Base-by-base conservation (phyloP, 92 coral and sea anemone genomes). In the Epizoanthus fatuus region DNA sequence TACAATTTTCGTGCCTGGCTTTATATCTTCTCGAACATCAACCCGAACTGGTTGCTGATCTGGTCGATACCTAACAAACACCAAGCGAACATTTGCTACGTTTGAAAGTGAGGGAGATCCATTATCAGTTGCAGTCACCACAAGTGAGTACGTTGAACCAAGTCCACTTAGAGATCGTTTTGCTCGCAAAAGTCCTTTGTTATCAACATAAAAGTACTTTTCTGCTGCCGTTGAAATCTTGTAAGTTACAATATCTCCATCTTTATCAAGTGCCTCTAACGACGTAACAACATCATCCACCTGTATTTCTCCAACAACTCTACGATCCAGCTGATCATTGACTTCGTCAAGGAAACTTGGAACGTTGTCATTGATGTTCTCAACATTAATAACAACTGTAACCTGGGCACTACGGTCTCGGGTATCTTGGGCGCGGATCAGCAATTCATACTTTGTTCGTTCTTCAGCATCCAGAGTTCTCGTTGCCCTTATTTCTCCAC, bases 11-110 rank as follows among this genome's bases (percentile, higher is more conserved):
- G 89, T 94, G 7, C 95, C 96, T 5, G 91, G 92, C 20, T 86
- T 91, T 7, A 84, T 66, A 73, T 86, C 91, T 70, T 96, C 99
- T 45, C 89, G 92, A 3, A 96, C 91, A 59, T 86, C 87, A 20
- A 90, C 99, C 66, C 99, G 72, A 15, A 96, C 93, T 12, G 99
- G 99, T 69, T 96, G 98, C 80, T 96, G 98, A 65, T 91, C 90
- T 52, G 94, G 92, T 65, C 99, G 91, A 75, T 94, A 94, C 49
- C 71, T 88, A 8, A 94, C 98, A 63, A 94, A 90, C 37, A 92
- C 93, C 52, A 94, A 81, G 14, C 87, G 92, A 16, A 92, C 98
- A 70, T 85, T 62, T 16, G 82, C 95, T 39, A 53, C 45, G 22
- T 84, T 91, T 25, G 80, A 85, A 4, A 70, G 87, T 58, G 74